Percentiles rank a stretch among this genome's conserved stretches.
Conservation (phyloP, 1,140 invertebrate species). For the Pogonus chalceus region DNA sequence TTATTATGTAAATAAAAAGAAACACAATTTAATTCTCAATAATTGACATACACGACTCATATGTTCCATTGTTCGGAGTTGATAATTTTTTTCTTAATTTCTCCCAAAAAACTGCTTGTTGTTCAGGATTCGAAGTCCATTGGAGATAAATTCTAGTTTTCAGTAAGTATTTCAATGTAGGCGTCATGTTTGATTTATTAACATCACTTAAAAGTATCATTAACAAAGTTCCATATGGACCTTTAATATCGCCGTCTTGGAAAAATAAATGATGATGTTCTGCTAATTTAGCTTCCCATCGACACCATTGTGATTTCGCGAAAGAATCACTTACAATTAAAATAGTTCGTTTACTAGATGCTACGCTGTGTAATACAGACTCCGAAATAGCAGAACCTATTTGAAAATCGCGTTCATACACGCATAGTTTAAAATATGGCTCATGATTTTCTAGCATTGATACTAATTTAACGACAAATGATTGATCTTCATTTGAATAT, state of each 20-base stretch:
- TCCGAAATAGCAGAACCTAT: conserved; percentile 51
- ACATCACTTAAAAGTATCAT: conserved; percentile 47
- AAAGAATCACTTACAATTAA: conserved; percentile 54
- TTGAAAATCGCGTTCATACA: conserved; percentile 56
- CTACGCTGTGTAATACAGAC: conserved; percentile 46
- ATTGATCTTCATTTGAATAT: conserved; percentile 50
- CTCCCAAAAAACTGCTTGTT: conserved; percentile 42
- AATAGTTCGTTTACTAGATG: conserved; percentile 47
- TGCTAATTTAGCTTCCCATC: conserved; percentile 52
- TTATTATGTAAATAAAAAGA: conserved; percentile 5
- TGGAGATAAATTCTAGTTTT: conserved; percentile 52
- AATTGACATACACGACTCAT: not conserved
- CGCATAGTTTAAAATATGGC: conserved; percentile 46
- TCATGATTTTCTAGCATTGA: conserved; percentile 43
- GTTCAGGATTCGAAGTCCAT: conserved; percentile 39
- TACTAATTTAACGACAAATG: conserved; percentile 47
- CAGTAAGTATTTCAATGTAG: conserved; percentile 46
- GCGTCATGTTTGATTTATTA: conserved; percentile 37
- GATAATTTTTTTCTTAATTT: conserved; percentile 31
- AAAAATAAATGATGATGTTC: conserved; percentile 42
- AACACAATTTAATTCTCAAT: not conserved
- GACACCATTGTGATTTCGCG: conserved; percentile 54
- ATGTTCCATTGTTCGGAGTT: conserved; percentile 10
- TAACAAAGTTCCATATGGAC: conserved; percentile 44
- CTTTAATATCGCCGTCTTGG: conserved; percentile 31